Evolutionary conservation across 2,888 invertebrate genomes (phyloP), one percentile per base, ranked within the genome.

Genomic region (Stenodera caucasica): DNA sequence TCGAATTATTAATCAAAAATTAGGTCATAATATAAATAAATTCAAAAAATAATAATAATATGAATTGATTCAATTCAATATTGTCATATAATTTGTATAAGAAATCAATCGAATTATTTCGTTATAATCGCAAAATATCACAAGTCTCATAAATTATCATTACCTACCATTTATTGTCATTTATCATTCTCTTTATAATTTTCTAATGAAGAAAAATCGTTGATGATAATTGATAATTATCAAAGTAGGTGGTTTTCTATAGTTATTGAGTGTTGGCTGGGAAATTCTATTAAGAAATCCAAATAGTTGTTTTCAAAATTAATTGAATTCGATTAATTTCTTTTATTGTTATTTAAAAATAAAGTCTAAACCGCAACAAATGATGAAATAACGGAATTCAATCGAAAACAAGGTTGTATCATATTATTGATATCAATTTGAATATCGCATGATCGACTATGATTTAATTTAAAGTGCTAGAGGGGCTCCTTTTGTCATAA

Each of bases 361-460:
- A 15, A 55, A 45, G 8, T 29, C 56, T 40, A 55, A 61, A 65
- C 59, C 40, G 11, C 40, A 40, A 40, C 14, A 32, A 37, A 40
- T 40, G 40, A 67, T 66, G 60, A 66, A 68, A 66, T 71, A 72
- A 71, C 70, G 70, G 72, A 68, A 65, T 64, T 66, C 51, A 66
- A 68, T 70, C 64, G 61, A 69, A 70, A 70, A 70, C 74, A 72
- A 72, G 74, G 74, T 70, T 73, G 70, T 70, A 71, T n/a, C n/a
- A n/a, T n/a, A n/a, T n/a, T n/a, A n/a, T n/a, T n/a, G n/a, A n/a
- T n/a, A n/a, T n/a, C n/a, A n/a, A n/a, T n/a, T n/a, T n/a, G n/a
- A 71, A 70, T 72, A 71, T 71, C 72, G 72, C 72, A 72, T 73
- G 72, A 69, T 72, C 70, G 70, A 67, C 67, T 68, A 64, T 69